A percentile compares a stretch with the other conserved stretches of the same genome.
phyloP scores from a whole-genome alignment of 2,113 vertebrate species.

The Paradoxurus hermaphroditus region DNA sequence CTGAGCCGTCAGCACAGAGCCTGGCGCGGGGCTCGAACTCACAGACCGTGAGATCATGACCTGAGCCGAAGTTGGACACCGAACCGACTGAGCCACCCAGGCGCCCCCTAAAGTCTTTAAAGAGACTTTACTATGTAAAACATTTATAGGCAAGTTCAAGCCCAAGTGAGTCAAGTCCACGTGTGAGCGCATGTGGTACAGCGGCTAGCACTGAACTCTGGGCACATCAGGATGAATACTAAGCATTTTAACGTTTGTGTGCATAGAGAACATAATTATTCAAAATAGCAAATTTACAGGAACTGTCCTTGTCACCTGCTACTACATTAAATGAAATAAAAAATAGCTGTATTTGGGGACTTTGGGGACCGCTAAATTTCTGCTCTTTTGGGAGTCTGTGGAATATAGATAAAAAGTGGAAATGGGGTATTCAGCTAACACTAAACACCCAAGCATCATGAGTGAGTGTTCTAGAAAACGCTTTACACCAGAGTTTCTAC shows the following conservation, averaged over 20 bases:
- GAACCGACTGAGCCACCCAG: no score
- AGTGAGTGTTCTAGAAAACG: background rate
- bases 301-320: background rate
- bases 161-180: background rate
- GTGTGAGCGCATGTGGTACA: accelerated
- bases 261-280: background rate
- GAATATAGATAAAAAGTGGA: background rate
- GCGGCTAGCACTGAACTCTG: background rate
- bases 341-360: background rate
- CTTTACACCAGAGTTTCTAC: background rate
- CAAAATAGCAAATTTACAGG: background rate
- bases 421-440: background rate
- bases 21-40: no score
- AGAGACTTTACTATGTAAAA: background rate
- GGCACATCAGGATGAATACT: background rate
- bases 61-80: no score
- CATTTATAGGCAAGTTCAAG: background rate
- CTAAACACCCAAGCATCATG: background rate
- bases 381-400: background rate
- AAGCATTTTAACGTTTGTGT: background rate
- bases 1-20: no score
- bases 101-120: no score
- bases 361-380: background rate
- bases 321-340: background rate
- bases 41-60: no score